phyloP scores from a whole-genome alignment of 2,888 invertebrate species.

The Drosophila differens region DNA sequence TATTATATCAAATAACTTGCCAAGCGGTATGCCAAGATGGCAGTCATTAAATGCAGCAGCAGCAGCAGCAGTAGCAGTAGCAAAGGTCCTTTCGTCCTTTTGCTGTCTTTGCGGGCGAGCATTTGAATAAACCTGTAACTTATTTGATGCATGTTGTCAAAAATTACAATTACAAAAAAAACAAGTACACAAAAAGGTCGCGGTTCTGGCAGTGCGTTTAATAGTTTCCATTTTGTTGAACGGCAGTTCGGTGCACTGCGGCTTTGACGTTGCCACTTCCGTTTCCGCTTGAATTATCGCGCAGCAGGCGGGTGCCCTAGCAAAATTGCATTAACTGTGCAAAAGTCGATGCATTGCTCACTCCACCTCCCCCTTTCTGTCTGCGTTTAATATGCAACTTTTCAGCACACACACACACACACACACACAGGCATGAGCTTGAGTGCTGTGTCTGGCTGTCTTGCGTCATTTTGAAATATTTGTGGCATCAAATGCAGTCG shows the following conservation, averaged over 20 bases:
- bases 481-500: conserved; percentile 82
- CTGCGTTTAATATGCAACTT: conserved; percentile 81
- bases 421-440: conserved; percentile 13
- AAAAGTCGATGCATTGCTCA: conserved; percentile 56
- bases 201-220: conserved; percentile 72
- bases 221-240: conserved; percentile 78
- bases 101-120: conserved; percentile 36
- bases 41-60: conserved; percentile 74
- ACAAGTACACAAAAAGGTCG: conserved; percentile 28
- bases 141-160: conserved; percentile 65
- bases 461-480: conserved; percentile 81
- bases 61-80: conserved; percentile 1
- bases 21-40: conserved; percentile 67
- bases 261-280: conserved; percentile 79
- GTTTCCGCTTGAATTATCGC: conserved; percentile 81
- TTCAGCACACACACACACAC: conserved; percentile 57
- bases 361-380: conserved; percentile 39
- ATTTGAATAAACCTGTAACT: conserved; percentile 72
- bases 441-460: conserved; percentile 54
- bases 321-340: conserved; percentile 79
- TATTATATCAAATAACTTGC: conserved; percentile 78
- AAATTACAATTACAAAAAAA: conserved; percentile 43
- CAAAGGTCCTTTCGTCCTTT: conserved; percentile 6
- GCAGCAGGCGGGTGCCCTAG: conserved; percentile 64
- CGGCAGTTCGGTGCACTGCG: conserved; percentile 52